Evolutionary conservation across 2,888 invertebrate species (phyloP).

Genomic region (Drosophila pseudotakahashii): DNA sequence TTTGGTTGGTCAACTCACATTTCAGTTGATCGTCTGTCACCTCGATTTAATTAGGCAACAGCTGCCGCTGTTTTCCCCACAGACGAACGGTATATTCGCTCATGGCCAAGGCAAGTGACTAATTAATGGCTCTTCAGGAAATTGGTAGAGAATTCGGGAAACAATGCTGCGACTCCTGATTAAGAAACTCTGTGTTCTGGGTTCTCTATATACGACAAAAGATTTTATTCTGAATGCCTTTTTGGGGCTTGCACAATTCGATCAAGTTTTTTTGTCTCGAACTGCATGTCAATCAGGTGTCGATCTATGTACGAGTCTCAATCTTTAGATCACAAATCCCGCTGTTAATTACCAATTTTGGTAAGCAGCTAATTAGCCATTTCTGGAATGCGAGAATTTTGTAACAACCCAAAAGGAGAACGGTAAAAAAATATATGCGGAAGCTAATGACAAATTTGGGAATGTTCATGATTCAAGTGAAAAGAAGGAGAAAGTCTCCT

Average conservation of each 20-base stretch:
- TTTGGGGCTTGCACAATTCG: slow-evolving; percentile 43
- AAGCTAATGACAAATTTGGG: slow-evolving; percentile 25
- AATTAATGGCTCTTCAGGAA: slow-evolving; percentile 36
- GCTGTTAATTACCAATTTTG: slow-evolving; percentile 71
- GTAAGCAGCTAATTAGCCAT: slow-evolving; percentile 66
- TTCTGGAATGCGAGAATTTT: slow-evolving; percentile 53
- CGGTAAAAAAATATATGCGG: slow-evolving; percentile 23
- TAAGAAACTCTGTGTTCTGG: slow-evolving; percentile 11
- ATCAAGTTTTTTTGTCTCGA: slow-evolving; percentile 23
- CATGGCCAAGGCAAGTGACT: slow-evolving; percentile 36
- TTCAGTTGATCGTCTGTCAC: slow-evolving; percentile 32
- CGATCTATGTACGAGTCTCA: slow-evolving; percentile 35
- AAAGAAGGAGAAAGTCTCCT: slow-evolving; percentile 42
- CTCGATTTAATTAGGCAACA: slow-evolving; percentile 43
- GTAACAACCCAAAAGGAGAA: slow-evolving; percentile 4
- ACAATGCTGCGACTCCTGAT: slow-evolving; percentile 15
- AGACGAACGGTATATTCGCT: slow-evolving; percentile 22
- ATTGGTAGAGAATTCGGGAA: slow-evolving; percentile 40
- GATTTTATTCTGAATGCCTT: slow-evolving; percentile 36
- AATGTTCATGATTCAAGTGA: slow-evolving; percentile 29
- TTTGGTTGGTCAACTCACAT: slow-evolving; percentile 46
- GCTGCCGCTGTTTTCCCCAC: background rate
- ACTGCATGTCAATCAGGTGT: slow-evolving; percentile 64
- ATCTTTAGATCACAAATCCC: slow-evolving; percentile 15
- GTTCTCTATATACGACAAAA: slow-evolving; percentile 20